Conservation (phyloP, 64 coral and sea anemone genomes). For the Orbicella faveolata region DNA sequence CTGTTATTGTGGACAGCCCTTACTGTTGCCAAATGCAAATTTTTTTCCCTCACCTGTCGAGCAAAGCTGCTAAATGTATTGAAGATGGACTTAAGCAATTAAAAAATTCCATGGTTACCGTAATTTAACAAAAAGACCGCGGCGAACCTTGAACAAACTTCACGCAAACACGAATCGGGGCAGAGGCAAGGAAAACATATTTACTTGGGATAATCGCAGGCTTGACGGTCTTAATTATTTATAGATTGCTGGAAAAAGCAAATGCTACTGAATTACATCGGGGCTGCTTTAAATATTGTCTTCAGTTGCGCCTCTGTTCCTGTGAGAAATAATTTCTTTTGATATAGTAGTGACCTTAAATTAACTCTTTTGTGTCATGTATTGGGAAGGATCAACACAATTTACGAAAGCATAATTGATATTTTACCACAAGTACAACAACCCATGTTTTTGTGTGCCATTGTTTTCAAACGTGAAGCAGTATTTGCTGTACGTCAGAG, state of each 20-base stretch:
- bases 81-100: constrained; percentile 13
- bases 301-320: neutral
- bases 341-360: neutral
- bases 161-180: neutral
- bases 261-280: neutral
- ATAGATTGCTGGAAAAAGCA: neutral
- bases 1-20: neutral
- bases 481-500: neutral
- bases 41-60: constrained; percentile 23
- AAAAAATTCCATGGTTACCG: constrained; percentile 23
- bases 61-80: constrained; percentile 9
- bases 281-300: neutral
- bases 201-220: neutral
- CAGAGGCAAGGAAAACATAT: neutral
- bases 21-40: constrained; percentile 27
- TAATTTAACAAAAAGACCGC: constrained; percentile 5
- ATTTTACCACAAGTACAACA: neutral
- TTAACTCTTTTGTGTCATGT: constrained; percentile 25
- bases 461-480: constrained; percentile 7
- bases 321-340: neutral
- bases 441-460: neutral
- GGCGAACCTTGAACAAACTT: neutral
- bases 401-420: constrained; percentile 30
- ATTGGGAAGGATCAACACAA: neutral
- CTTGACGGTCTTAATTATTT: neutral